These are phyloP conservation scores for Caenorhabditis virilis DNA, from an alignment of 2,888 invertebrate genomes.

Conservation along the genomic window DNA sequence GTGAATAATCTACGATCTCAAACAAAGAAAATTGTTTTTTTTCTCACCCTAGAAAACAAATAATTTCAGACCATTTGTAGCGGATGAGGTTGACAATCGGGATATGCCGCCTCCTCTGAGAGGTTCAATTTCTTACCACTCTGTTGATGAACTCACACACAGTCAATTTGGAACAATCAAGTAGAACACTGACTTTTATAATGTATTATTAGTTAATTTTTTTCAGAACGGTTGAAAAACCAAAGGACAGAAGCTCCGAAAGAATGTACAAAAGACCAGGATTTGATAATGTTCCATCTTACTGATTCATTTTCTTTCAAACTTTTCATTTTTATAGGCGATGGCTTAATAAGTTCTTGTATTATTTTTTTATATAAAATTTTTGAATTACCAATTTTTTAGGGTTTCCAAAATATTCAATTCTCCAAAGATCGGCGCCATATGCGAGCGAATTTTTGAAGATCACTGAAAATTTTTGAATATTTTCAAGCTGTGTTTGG, in stretches of 20 bases:
- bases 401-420: no score
- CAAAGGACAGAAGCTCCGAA: slow-evolving; percentile 57
- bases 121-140: slow-evolving; percentile 48
- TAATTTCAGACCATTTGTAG: slow-evolving; percentile 64
- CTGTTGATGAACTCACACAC: slow-evolving; percentile 56
- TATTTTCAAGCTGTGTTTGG: no score
- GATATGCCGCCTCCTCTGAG: slow-evolving; percentile 55
- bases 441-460: no score
- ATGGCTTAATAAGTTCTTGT: no score
- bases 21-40: background rate
- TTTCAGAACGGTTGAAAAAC: slow-evolving; percentile 54
- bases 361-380: no score
- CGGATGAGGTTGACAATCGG: slow-evolving; percentile 63
- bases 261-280: slow-evolving; percentile 65
- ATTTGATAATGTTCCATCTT: slow-evolving; percentile 68
- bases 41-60: background rate
- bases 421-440: no score
- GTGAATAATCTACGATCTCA: no score
- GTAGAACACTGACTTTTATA: slow-evolving; percentile 8
- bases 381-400: no score
- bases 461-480: no score
- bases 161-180: slow-evolving; percentile 45
- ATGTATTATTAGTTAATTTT: background rate
- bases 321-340: background rate
- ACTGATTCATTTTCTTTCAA: slow-evolving; percentile 26